These are phyloP conservation scores for Pocillopora grandis DNA, from an alignment of 92 coral and sea anemone genomes.

Conservation along the genomic window DNA sequence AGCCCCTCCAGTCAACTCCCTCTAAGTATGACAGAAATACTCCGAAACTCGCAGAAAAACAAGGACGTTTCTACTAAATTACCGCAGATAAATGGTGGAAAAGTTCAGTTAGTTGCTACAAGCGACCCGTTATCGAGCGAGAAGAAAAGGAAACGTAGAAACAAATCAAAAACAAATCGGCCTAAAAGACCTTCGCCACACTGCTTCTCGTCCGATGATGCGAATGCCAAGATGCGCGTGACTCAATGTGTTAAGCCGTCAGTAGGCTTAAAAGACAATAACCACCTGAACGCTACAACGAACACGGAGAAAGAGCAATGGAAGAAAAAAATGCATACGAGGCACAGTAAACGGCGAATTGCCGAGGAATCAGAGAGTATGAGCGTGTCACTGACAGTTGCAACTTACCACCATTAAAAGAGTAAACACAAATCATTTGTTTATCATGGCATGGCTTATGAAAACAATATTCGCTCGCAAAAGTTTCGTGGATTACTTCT, in stretches of 20 bases:
- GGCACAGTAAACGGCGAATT: constrained; percentile 57
- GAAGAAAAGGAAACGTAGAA: constrained; percentile 50
- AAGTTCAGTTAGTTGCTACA: constrained; percentile 31
- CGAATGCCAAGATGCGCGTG: constrained; percentile 26
- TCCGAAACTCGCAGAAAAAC: constrained; percentile 37
- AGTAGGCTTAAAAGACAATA: constrained; percentile 18
- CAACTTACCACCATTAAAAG: constrained; percentile 51
- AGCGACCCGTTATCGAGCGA: constrained; percentile 29
- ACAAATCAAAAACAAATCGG: constrained; percentile 49
- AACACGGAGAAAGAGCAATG: constrained; percentile 32
- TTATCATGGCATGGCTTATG: not conserved
- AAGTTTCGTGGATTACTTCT: not conserved
- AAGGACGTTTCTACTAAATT: constrained; percentile 33
- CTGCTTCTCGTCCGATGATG: constrained; percentile 11
- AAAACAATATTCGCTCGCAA: not conserved
- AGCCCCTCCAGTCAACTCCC: constrained; percentile 50
- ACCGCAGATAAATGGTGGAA: constrained; percentile 33
- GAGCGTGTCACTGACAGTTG: constrained; percentile 42
- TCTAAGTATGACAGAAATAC: constrained; percentile 58
- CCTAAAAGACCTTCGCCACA: constrained; percentile 42
- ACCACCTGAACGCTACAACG: constrained; percentile 8
- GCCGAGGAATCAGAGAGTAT: constrained; percentile 45
- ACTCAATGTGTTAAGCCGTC: constrained; percentile 10
- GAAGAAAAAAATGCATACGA: constrained; percentile 56
- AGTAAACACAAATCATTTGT: constrained; percentile 11